Conservation (phyloP, 2,888 invertebrate species). For the Pinctada fucata region DNA sequence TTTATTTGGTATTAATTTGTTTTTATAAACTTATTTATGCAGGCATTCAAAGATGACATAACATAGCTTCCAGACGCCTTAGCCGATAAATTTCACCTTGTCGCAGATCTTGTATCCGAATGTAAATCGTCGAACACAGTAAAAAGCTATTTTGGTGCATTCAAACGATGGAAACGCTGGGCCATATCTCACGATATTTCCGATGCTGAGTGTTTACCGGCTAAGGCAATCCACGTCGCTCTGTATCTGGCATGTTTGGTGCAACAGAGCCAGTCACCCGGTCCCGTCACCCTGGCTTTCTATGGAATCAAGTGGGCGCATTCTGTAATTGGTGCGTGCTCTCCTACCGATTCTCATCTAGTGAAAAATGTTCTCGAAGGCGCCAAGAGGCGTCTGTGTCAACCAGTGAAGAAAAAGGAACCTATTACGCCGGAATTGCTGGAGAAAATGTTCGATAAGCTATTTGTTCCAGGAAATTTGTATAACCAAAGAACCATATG, state of each 20-base stretch:
- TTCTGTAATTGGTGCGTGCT: slow-evolving; percentile 3
- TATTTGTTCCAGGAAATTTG: slow-evolving; percentile 1
- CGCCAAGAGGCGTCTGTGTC: too few species aligned
- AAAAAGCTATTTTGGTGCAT: slow-evolving; percentile 9
- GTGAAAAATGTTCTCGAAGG: too few species aligned
- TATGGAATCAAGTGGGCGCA: slow-evolving; percentile 29
- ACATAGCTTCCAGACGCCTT: slow-evolving; percentile 4
- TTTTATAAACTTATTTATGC: too few species aligned
- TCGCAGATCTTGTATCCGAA: background rate
- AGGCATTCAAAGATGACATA: too few species aligned
- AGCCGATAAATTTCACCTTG: background rate
- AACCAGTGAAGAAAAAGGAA: too few species aligned
- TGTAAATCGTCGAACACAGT: background rate
- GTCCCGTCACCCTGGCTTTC: slow-evolving; percentile 22
- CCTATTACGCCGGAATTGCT: background rate
- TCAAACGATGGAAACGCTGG: slow-evolving; percentile 19
- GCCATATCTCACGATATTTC: background rate
- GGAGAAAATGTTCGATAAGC: too few species aligned
- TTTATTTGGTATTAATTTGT: background rate
- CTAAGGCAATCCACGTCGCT: slow-evolving; percentile 16
- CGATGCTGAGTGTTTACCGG: slow-evolving; percentile 22
- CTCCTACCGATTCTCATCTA: slow-evolving; percentile 17
- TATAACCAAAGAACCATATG: background rate
- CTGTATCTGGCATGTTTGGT: slow-evolving; percentile 17
- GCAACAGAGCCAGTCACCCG: slow-evolving; percentile 7